Conservation (phyloP, 2,113 vertebrate genomes). For the Passer montanus region DNA sequence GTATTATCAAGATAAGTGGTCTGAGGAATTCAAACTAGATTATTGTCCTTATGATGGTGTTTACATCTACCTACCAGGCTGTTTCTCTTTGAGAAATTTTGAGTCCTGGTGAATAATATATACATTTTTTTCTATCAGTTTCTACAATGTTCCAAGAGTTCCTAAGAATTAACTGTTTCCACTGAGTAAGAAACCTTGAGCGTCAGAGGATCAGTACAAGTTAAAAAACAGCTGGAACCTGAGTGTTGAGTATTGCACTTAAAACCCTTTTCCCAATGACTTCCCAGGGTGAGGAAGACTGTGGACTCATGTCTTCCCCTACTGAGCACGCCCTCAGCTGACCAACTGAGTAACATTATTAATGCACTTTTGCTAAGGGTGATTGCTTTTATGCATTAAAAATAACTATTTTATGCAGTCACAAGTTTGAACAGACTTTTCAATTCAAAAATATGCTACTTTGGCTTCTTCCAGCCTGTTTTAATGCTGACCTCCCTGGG, state of each 20-base stretch:
- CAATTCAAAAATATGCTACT: neutral
- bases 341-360: neutral
- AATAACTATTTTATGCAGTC: neutral
- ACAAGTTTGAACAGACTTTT: neutral
- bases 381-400: neutral
- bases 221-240: neutral
- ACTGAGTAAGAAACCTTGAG: neutral
- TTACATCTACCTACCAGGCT: neutral
- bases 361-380: neutral
- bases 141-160: neutral
- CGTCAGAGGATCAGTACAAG: neutral
- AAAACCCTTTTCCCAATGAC: neutral
- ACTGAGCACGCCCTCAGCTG: neutral
- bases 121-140: neutral
- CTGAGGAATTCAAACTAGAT: neutral
- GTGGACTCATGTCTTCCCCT: neutral
- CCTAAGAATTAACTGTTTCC: neutral
- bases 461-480: neutral
- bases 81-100: neutral
- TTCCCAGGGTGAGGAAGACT: neutral
- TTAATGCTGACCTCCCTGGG: neutral
- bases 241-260: no score
- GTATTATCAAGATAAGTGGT: neutral
- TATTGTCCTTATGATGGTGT: neutral
- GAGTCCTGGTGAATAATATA: neutral